Evolutionary conservation across 2,888 invertebrate genomes (phyloP), one percentile per base, ranked within the genome.

Genomic region (Drosophila anomelani): DNA sequence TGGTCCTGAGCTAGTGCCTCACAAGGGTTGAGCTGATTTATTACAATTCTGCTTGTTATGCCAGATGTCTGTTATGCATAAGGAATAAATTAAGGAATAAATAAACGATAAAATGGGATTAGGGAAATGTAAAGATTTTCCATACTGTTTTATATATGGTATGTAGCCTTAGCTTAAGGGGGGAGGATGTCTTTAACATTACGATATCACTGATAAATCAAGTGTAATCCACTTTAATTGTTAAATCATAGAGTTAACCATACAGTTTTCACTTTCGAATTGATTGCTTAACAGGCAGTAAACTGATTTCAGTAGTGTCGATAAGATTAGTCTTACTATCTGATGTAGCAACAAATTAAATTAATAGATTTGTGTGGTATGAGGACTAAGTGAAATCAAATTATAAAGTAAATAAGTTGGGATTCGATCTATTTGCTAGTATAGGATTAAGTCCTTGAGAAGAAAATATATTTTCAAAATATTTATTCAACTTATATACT

Each of bases 321-420:
- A 86, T 86, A 59, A 82, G 83, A 82, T 85, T 76, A 44, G 20
- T 12, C 23, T 9, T 32, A 36, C 6, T 51, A 51, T 51, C 51
- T 51, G 34, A 51, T 15, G 15, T 43, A 26, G 36, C 36, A 36
- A 58, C 17, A 36, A 58, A 17, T 26, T 49, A 17, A 56, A 7
- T 56, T 36, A 51, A 15, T 15, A 36, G 44, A 32, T 43, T 43
- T 43, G 15, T 6, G 3, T 29, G 13, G 4, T 3, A 17, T 51
- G 0, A 38, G 23, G 23, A 12, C 12, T 38, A 34, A 32, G n/a
- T 32, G 15, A 49, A 26, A 49, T 10, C 2, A 4, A 34, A 13
- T 47, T n/a, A 36, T 6, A 6, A 20, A 38, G 4, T 10, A 9
- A 23, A 13, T 0, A 20, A 15, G 34, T 51, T 34, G 13, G 20